phyloP scores from a whole-genome alignment of 2,888 invertebrate genomes.

The Atrina japonica region DNA sequence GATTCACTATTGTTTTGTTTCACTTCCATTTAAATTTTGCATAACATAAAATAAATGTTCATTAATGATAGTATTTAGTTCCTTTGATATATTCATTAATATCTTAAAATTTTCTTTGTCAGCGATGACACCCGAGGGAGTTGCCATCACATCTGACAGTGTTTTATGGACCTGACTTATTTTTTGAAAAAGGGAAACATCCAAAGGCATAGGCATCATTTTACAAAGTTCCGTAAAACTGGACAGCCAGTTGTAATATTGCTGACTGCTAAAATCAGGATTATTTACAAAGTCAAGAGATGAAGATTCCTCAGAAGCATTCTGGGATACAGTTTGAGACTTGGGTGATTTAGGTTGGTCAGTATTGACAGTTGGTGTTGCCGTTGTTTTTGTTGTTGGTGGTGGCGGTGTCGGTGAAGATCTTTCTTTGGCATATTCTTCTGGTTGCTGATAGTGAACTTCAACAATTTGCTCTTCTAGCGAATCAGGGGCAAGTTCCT shows the following conservation, averaged over 20 bases:
- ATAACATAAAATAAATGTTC: constrained; percentile 73
- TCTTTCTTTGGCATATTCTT: constrained; percentile 5
- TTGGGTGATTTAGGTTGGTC: not conserved
- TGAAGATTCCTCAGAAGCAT: not conserved
- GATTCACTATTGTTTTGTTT: not conserved
- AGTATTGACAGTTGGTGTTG: not conserved
- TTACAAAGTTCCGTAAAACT: constrained; percentile 75
- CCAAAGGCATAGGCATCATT: constrained; percentile 72
- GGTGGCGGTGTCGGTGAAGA: not conserved
- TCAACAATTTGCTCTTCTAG: constrained; percentile 39
- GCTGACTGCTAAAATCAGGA: constrained; percentile 76
- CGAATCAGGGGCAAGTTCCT: constrained; percentile 50
- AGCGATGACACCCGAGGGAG: constrained; percentile 74
- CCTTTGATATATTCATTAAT: constrained; percentile 76
- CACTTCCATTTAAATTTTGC: constrained; percentile 56
- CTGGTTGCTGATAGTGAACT: constrained; percentile 38
- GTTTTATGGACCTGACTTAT: constrained; percentile 78
- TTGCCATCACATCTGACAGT: constrained; percentile 76
- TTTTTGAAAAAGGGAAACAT: constrained; percentile 73
- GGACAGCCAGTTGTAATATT: constrained; percentile 78
- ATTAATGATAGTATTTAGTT: constrained; percentile 72
- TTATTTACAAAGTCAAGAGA: constrained; percentile 67
- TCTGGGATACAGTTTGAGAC: too few relatives aligned
- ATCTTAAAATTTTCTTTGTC: constrained; percentile 75
- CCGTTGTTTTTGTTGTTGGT: not conserved